Evolutionary conservation across 2,888 invertebrate genomes (phyloP).

Genomic region (Machimus atricapillus): DNA sequence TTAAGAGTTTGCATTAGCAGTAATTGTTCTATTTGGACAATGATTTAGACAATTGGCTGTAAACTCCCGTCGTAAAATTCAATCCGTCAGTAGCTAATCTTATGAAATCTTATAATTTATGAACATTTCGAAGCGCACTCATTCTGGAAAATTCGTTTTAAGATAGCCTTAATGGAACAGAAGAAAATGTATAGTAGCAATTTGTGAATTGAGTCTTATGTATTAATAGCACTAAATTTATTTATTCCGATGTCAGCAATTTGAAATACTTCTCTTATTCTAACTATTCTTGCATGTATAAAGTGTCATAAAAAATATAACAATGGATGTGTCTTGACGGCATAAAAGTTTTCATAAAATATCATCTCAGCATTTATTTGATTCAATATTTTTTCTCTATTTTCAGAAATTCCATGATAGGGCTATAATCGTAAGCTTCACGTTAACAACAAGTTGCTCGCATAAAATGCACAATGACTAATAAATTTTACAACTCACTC

Average conservation of each 20-base stretch:
- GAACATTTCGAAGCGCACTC: not conserved
- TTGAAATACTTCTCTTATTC: not conserved
- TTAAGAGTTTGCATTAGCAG: conserved; percentile 13
- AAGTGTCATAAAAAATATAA: not conserved
- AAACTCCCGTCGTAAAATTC: not conserved
- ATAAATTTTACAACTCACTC: not conserved
- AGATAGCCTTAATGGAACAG: not conserved
- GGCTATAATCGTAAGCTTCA: not conserved
- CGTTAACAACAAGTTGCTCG: not conserved
- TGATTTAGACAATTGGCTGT: conserved; percentile 11
- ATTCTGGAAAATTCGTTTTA: not conserved
- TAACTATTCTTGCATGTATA: not conserved
- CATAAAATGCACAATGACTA: not conserved
- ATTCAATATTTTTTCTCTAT: not conserved
- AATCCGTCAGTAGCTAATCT: not conserved
- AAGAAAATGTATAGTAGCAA: not conserved
- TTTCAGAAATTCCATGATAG: not conserved
- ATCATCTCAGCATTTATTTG: not conserved
- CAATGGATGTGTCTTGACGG: not conserved
- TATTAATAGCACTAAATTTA: not conserved
- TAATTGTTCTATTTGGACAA: conserved; percentile 18
- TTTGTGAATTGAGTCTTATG: not conserved
- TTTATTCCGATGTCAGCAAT: not conserved
- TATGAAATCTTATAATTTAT: not conserved
- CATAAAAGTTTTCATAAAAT: not conserved